Evolutionary conservation across 2,113 vertebrate species (phyloP).

Genomic region (Pteronura brasiliensis): DNA sequence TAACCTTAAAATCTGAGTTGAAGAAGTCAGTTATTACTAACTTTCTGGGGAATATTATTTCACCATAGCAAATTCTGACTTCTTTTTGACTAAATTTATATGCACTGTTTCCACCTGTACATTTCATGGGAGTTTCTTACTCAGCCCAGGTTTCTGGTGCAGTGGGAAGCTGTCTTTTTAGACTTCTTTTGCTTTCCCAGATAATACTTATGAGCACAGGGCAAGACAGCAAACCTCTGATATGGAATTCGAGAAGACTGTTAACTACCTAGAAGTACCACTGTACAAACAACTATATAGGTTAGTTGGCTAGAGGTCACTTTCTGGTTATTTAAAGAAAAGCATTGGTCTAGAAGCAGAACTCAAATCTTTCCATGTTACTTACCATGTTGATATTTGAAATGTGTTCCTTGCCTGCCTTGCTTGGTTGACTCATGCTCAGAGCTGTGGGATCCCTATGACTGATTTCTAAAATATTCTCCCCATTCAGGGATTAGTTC

Average conservation of each 20-base stretch:
- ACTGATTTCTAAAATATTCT: not conserved
- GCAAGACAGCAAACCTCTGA: not conserved
- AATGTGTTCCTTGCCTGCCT: not conserved
- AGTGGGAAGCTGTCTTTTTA: slow-evolving; percentile 68
- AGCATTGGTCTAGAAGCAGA: not conserved
- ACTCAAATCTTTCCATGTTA: not conserved
- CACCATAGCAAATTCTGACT: slow-evolving; percentile 72
- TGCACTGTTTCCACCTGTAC: slow-evolving; percentile 73
- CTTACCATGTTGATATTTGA: not conserved
- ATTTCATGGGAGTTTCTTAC: slow-evolving; percentile 73
- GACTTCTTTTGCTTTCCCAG: slow-evolving; percentile 69
- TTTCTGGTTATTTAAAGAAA: not conserved
- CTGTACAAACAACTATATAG: not conserved
- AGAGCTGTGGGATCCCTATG: not conserved
- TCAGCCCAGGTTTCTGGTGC: slow-evolving; percentile 63
- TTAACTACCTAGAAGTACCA: not conserved
- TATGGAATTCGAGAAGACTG: not conserved
- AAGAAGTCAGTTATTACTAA: slow-evolving; percentile 69
- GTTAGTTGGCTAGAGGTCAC: not conserved
- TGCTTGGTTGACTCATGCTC: not conserved
- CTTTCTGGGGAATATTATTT: slow-evolving; percentile 72
- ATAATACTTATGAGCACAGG: slow-evolving; percentile 28
- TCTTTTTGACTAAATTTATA: slow-evolving; percentile 74
- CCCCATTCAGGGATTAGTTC: not conserved
- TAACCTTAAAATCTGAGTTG: slow-evolving; percentile 47